Evolutionary conservation across 2,888 invertebrate species (phyloP).

Genomic region (Sepioteuthis lessoniana): DNA sequence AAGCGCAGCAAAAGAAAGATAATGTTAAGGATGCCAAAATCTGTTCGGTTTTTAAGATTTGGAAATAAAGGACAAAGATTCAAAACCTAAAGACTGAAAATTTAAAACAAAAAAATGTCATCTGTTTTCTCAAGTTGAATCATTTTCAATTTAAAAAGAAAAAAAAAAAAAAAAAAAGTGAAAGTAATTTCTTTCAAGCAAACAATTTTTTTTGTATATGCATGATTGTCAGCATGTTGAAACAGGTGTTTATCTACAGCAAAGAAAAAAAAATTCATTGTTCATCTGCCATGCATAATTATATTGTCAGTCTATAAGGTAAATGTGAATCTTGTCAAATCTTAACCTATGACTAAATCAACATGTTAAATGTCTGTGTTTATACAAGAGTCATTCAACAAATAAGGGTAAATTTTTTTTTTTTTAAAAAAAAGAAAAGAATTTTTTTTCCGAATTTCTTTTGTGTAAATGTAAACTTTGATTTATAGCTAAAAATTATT

Average conservation of each 20-base stretch:
- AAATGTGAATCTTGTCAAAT: background rate
- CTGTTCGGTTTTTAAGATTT: too few relatives aligned
- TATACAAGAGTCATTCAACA: background rate
- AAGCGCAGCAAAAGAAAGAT: too few relatives aligned
- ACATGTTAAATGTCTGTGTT: background rate
- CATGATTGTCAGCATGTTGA: too few relatives aligned
- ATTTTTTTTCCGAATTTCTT: too few relatives aligned
- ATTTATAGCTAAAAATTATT: too few relatives aligned
- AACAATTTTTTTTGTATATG: too few relatives aligned
- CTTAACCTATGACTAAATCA: background rate
- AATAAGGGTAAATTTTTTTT: too few relatives aligned
- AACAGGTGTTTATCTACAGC: background rate
- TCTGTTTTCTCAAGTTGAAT: background rate
- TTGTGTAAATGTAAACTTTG: too few relatives aligned
- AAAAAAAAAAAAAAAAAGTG: background rate
- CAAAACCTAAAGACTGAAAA: background rate
- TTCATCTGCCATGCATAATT: background rate
- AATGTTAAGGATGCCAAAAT: too few relatives aligned
- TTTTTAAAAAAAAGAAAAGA: too few relatives aligned
- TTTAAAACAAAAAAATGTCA: background rate
- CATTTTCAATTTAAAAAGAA: background rate
- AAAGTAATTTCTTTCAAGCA: background rate
- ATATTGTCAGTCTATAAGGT: background rate
- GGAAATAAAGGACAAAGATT: too few relatives aligned
- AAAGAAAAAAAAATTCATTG: background rate